Conservation (phyloP, 2,888 invertebrate genomes). For the Quadroppia sp. region DNA sequence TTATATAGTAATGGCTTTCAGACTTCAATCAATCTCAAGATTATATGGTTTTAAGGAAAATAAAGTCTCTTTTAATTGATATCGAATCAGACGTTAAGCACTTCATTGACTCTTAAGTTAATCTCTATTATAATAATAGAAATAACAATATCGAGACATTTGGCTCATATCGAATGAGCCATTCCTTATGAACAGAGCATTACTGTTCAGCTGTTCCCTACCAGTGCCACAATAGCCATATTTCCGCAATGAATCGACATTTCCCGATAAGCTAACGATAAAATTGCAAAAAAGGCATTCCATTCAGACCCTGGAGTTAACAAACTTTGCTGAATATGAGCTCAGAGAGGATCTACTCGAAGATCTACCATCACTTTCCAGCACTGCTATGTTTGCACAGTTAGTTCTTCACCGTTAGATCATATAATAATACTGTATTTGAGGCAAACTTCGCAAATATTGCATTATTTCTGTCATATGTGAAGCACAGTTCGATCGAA, state of each 20-base stretch:
- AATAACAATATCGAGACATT: too few relatives aligned
- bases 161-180: too few relatives aligned
- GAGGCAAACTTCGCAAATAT: background rate
- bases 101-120: too few relatives aligned
- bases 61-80: slow-evolving; percentile 11
- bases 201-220: background rate
- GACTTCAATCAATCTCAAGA: background rate
- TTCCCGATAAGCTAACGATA: slow-evolving; percentile 29
- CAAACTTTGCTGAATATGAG: background rate
- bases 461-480: slow-evolving; percentile 21
- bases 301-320: slow-evolving; percentile 8
- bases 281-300: slow-evolving; percentile 30
- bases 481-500: slow-evolving; percentile 23
- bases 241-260: slow-evolving; percentile 28
- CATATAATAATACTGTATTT: background rate
- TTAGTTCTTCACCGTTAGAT: background rate
- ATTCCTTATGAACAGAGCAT: too few relatives aligned
- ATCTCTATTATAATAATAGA: slow-evolving; percentile 16
- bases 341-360: background rate
- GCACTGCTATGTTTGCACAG: background rate
- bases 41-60: slow-evolving; percentile 21
- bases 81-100: background rate
- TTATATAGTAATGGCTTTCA: slow-evolving; percentile 25
- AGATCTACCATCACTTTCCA: background rate
- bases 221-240: background rate